Evolutionary conservation across 2,888 invertebrate genomes (phyloP).

Genomic region (Drosophila koepferae): DNA sequence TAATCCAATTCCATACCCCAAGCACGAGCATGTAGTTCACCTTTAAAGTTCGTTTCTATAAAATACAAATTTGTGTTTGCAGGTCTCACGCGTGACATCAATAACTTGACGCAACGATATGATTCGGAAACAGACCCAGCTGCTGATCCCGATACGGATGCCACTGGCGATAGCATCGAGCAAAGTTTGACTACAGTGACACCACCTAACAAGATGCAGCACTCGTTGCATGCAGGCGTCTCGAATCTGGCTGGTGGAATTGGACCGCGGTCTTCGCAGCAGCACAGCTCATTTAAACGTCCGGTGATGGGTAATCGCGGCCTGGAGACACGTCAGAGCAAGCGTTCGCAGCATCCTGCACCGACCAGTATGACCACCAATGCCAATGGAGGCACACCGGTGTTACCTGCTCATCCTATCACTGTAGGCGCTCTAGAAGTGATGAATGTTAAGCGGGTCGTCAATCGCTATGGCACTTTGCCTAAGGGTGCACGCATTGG

Average conservation of each 20-base stretch:
- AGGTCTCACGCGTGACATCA: constrained; percentile 85
- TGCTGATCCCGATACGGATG: constrained; percentile 90
- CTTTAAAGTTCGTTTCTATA: constrained; percentile 1
- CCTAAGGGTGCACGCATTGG: constrained; percentile 98
- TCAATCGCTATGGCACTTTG: constrained; percentile 97
- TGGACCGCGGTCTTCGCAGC: constrained; percentile 83
- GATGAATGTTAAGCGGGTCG: constrained; percentile 97
- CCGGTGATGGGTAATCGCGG: constrained; percentile 87
- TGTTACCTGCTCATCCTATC: constrained; percentile 86
- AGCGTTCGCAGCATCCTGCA: constrained; percentile 84
- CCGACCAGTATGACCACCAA: constrained; percentile 43
- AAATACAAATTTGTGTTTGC: constrained; percentile 7
- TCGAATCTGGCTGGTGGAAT: constrained; percentile 62
- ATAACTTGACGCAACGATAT: constrained; percentile 84
- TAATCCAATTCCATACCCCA: constrained; percentile 36
- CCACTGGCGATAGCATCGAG: constrained; percentile 87
- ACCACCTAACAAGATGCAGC: constrained; percentile 85
- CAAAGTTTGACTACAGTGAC: constrained; percentile 65
- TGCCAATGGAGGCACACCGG: constrained; percentile 49
- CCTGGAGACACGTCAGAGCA: constrained; percentile 88
- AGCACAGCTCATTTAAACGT: constrained; percentile 87
- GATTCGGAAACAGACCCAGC: constrained; percentile 86
- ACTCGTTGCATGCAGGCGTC: constrained; percentile 84
- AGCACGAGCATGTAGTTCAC: constrained; percentile 48
- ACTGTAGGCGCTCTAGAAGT: constrained; percentile 97